A percentile compares a stretch with the other conserved stretches of the same genome.
Conservation (phyloP, 2,888 invertebrate species). For the Meteorus colon region DNA sequence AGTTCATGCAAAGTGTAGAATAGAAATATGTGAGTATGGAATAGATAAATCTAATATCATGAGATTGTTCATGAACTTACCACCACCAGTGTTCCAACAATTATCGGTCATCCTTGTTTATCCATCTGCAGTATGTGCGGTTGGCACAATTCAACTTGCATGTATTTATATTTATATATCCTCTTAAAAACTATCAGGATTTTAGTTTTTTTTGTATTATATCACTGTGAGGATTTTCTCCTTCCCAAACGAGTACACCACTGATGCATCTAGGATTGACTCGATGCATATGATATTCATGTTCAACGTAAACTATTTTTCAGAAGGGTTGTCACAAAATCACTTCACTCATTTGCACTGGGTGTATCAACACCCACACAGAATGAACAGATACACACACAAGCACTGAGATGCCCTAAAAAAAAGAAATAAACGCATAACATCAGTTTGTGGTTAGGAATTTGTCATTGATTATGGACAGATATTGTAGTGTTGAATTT, state of each 20-base stretch:
- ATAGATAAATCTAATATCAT: background rate
- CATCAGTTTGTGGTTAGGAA: background rate
- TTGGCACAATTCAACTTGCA: conserved; percentile 62
- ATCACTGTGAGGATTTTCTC: conserved; percentile 60
- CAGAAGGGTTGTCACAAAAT: background rate
- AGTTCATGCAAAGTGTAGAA: background rate
- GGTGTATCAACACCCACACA: background rate
- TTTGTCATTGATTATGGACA: background rate
- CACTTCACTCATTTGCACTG: background rate
- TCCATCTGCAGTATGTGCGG: conserved; percentile 67
- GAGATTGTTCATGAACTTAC: conserved; percentile 71
- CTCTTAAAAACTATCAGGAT: conserved; percentile 19
- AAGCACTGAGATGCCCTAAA: background rate
- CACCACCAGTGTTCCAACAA: conserved; percentile 86
- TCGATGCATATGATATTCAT: conserved; percentile 45
- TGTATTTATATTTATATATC: conserved; percentile 16
- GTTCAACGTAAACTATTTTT: conserved; percentile 46
- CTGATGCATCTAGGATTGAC: conserved; percentile 53
- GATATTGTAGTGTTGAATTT: background rate
- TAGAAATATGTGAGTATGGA: background rate
- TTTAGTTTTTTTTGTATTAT: conserved; percentile 51
- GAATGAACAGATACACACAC: background rate
- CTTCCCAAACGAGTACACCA: conserved; percentile 57
- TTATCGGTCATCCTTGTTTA: conserved; percentile 86
- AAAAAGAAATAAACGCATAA: background rate